phyloP scores from a whole-genome alignment of 1,140 invertebrate genomes.

The Ceratina calcarata region DNA sequence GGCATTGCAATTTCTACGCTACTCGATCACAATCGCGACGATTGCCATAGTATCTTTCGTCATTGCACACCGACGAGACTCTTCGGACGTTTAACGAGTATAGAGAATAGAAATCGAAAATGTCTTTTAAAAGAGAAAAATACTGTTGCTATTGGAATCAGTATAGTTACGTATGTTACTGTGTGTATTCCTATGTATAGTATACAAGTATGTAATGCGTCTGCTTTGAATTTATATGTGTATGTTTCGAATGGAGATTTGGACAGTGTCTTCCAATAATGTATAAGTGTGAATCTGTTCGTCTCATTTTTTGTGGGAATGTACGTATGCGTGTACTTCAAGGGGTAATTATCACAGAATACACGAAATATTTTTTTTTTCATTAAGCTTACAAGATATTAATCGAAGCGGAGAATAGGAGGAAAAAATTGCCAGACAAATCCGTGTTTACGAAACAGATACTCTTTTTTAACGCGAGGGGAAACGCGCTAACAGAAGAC shows the following conservation, averaged over 20 bases:
- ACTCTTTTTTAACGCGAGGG: neutral
- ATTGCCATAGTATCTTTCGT: slow-evolving; percentile 21
- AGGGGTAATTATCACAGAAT: slow-evolving; percentile 80
- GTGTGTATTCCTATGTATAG: slow-evolving; percentile 1
- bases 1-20: slow-evolving; percentile 4
- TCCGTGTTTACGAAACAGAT: slow-evolving; percentile 33
- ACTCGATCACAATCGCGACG: neutral
- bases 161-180: slow-evolving; percentile 53
- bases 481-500: slow-evolving; percentile 1
- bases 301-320: slow-evolving; percentile 23
- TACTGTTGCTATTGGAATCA: slow-evolving; percentile 66
- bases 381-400: slow-evolving; percentile 77
- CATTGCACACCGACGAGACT: slow-evolving; percentile 55
- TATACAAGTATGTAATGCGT: slow-evolving; percentile 26
- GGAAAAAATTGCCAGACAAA: slow-evolving; percentile 69
- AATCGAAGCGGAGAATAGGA: slow-evolving; percentile 76
- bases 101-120: slow-evolving; percentile 72
- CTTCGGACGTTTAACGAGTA: slow-evolving; percentile 68
- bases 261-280: neutral
- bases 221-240: neutral
- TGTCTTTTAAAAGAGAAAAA: slow-evolving; percentile 74
- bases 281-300: slow-evolving; percentile 2
- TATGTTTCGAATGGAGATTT: neutral
- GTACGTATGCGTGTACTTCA: slow-evolving; percentile 57
- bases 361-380: slow-evolving; percentile 75